Base-by-base conservation (phyloP, 2,797 vertebrate genomes). In the Sebastiscus tertius region DNA sequence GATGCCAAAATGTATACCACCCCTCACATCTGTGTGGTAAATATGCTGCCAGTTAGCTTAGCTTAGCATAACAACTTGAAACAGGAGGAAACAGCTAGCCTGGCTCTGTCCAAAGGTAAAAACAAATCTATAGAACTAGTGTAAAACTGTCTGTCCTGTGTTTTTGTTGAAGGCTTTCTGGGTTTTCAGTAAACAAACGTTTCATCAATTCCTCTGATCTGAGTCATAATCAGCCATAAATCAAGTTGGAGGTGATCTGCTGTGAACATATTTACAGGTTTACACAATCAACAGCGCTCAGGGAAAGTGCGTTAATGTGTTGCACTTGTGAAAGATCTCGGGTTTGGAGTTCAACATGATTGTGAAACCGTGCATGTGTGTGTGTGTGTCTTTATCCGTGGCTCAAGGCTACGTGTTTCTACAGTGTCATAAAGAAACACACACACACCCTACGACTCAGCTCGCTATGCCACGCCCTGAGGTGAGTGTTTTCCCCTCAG, bases 401-500 rank as follows among this genome's bases (percentile, higher is more conserved):
- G 77, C 89, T 81, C 34, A 26, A 80, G 88, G 89, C 87, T 80
- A 86, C 6, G 39, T 85, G 75, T 90, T 88, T 89, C 64, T 72
- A 62, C 82, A 72, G 83, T 55, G 33, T 83, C 77, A 77, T 82
- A 84, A 82, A 79, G 16, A 70, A 31, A 72, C 75, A 79, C 36
- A 80, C 16, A 80, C 72, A 80, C 80, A 75, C 22, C 82, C 82
- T 84, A 11, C 55, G 67, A 75, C 36, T 42, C 11, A 54, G 67
- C 52, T 60, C 49, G 18, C 11, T 33, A 39, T 16, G 24, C 84
- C 88, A 71, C 89, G 84, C 90, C 91, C 80, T 84, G 52, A 76
- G 81, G 86, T 87, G 77, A 79, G 75, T 83, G 80, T 78, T 74
- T 74, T 63, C 61, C 26, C 13, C n/a, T 52, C 3, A 46, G 63